Evolutionary conservation across 2,797 vertebrate genomes (phyloP).

Genomic region (Eremophila alpestris): DNA sequence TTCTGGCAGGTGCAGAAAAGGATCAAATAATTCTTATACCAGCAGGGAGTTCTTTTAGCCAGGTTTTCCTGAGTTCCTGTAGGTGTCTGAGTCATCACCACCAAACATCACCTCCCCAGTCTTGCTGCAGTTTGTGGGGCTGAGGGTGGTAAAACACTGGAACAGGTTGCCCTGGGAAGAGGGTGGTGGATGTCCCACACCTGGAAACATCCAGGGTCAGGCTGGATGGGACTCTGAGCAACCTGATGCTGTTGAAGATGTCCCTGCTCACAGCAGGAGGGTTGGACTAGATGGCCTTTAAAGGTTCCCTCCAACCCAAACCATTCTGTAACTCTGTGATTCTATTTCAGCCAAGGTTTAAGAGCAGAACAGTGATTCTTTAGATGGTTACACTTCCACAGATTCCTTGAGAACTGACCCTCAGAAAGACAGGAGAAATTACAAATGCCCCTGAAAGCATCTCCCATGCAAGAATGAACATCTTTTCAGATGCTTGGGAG

Average conservation of each 20-base stretch:
- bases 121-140: rapidly evolving
- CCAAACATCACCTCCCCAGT: background rate
- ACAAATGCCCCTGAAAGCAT: background rate
- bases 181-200: background rate
- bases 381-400: background rate
- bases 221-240: background rate
- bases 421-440: background rate
- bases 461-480: background rate
- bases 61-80: background rate
- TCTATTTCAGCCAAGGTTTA: background rate
- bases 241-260: background rate
- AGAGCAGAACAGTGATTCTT: background rate
- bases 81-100: background rate
- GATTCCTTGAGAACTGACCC: background rate
- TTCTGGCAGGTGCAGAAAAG: background rate
- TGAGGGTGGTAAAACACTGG: background rate
- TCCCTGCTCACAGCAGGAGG: background rate
- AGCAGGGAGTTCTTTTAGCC: background rate
- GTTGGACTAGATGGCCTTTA: background rate
- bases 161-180: background rate
- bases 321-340: background rate
- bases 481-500: background rate
- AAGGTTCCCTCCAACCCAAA: background rate
- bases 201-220: background rate
- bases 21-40: background rate